These are phyloP conservation scores for Leptodactylus fuscus DNA, from an alignment of 2,113 vertebrate genomes.

Conservation along the genomic window DNA sequence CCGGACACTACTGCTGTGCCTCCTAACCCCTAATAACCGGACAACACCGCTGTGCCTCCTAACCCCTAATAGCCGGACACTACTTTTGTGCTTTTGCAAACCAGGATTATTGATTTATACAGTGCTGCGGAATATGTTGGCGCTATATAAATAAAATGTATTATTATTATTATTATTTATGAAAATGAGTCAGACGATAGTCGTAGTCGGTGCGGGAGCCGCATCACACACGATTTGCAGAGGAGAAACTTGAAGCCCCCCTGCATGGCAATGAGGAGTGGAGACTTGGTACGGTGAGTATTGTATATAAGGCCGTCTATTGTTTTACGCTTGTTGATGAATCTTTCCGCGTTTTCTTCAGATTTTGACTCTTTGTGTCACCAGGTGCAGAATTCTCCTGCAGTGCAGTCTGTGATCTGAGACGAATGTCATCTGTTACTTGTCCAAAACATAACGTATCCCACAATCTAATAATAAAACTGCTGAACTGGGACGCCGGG, in stretches of 20 bases:
- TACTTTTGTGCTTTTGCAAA: no score
- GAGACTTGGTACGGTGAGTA: no score
- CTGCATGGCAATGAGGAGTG: neutral
- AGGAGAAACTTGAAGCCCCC: neutral
- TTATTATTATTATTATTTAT: no score
- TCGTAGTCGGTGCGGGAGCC: no score
- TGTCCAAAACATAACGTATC: neutral
- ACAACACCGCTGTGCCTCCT: neutral
- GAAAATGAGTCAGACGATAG: no score
- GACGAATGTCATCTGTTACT: neutral
- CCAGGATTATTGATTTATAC: no score
- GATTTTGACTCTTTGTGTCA: neutral
- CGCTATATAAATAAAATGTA: no score
- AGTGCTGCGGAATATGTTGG: no score
- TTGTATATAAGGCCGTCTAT: neutral
- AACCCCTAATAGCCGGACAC: no score
- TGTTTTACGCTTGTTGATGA: neutral
- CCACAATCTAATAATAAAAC: conserved; percentile 1
- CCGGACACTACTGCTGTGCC: neutral
- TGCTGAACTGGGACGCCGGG: neutral
- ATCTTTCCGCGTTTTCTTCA: neutral
- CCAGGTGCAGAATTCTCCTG: neutral
- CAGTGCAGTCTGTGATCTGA: neutral
- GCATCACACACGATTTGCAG: no score
- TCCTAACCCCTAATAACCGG: neutral